A percentile compares a stretch with the other conserved stretches of the same genome.
These are phyloP conservation scores for Sebastes nivosus DNA, from an alignment of 2,797 vertebrate species.

Conservation along the genomic window DNA sequence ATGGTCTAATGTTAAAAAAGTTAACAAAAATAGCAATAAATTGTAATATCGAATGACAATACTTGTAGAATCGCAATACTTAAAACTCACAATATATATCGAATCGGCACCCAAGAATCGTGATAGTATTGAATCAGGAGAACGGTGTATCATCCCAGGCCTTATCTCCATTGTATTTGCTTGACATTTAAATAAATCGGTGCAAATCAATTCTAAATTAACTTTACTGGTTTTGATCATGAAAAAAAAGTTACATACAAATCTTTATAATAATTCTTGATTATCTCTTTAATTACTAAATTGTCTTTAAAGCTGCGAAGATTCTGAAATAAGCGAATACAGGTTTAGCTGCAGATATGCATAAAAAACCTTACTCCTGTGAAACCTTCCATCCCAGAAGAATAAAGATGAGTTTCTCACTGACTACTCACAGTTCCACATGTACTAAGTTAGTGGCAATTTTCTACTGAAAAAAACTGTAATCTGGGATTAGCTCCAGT, in stretches of 20 bases:
- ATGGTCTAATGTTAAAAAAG: no score
- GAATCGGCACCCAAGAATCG: no score
- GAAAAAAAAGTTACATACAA: not conserved
- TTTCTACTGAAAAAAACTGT: conserved; percentile 29
- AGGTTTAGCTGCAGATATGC: not conserved
- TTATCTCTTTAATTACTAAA: not conserved
- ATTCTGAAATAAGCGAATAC: not conserved
- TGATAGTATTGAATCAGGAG: no score
- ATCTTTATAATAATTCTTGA: not conserved
- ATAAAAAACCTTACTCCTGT: not conserved
- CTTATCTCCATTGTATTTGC: no score
- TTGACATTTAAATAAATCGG: no score
- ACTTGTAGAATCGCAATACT: no score
- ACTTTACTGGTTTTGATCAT: not conserved
- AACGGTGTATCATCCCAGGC: no score
- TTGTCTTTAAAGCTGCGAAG: not conserved
- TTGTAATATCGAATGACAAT: no score
- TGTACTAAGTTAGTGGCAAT: conserved; percentile 18
- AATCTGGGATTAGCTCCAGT: conserved; percentile 31
- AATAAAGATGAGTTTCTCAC: not conserved
- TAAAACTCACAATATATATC: no score
- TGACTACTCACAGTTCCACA: not conserved
- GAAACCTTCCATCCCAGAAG: not conserved
- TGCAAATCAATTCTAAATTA: no score
- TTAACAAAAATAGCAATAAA: no score